These are phyloP conservation scores for Dendrolimus pini DNA, from an alignment of 2,888 invertebrate genomes.

Conservation along the genomic window DNA sequence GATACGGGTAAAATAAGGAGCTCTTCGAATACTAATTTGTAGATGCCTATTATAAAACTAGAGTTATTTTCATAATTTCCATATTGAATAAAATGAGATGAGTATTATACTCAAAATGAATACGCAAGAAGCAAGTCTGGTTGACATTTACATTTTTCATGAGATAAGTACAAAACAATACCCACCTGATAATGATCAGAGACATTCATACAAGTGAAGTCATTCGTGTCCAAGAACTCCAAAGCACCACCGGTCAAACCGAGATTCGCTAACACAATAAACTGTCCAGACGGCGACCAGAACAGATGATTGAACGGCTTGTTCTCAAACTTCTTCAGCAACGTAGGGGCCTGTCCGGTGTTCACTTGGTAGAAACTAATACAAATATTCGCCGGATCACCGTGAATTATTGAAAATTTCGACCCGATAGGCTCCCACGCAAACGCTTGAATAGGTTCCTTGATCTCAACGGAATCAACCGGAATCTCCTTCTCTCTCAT, in stretches of 20 bases:
- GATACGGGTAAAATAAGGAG: too few relatives aligned
- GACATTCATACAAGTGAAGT: conserved; percentile 96
- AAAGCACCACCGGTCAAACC: conserved; percentile 90
- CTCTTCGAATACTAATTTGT: too few relatives aligned
- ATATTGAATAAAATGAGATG: too few relatives aligned
- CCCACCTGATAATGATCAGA: conserved; percentile 92
- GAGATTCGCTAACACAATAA: conserved; percentile 94
- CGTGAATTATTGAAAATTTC: conserved; percentile 98
- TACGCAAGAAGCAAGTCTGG: too few relatives aligned
- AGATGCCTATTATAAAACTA: too few relatives aligned
- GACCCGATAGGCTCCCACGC: conserved; percentile 99
- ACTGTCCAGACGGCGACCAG: conserved; percentile 98
- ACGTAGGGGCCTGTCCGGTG: conserved; percentile 90
- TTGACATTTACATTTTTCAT: too few relatives aligned
- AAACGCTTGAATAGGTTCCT: conserved; percentile 94
- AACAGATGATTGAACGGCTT: conserved; percentile 93
- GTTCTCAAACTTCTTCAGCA: conserved; percentile 92
- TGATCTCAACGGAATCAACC: conserved; percentile 97
- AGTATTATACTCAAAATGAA: too few relatives aligned
- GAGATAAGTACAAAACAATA: neutral
- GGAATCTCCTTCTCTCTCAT: conserved; percentile 98
- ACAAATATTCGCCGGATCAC: conserved; percentile 87
- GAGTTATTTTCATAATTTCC: too few relatives aligned
- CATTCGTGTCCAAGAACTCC: conserved; percentile 96
- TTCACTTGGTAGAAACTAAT: conserved; percentile 95